phyloP scores from a whole-genome alignment of 2,888 invertebrate genomes.

The Timema cristinae region DNA sequence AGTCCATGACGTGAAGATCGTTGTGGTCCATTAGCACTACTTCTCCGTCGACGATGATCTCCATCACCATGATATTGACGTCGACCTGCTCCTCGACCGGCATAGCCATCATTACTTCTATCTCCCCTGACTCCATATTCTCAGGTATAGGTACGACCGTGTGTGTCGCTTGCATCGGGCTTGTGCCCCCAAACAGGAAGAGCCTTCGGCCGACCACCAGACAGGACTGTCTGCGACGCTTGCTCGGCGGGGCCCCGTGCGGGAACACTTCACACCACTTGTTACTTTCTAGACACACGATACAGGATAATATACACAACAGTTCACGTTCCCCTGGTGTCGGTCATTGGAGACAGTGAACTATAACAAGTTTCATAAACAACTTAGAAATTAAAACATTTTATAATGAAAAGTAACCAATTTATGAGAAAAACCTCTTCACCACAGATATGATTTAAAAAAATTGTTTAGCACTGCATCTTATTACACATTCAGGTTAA shows the following conservation, averaged over 20 bases:
- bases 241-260: constrained; percentile 57
- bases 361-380: background rate
- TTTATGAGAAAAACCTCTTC: too few relatives aligned
- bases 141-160: constrained; percentile 19
- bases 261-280: constrained; percentile 58
- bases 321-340: background rate
- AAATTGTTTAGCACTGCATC: too few relatives aligned
- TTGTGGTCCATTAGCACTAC: constrained; percentile 69
- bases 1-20: constrained; percentile 78
- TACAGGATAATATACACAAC: background rate
- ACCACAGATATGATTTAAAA: too few relatives aligned
- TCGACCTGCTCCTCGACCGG: too few relatives aligned
- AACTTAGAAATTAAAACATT: background rate
- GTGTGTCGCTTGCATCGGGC: constrained; percentile 39
- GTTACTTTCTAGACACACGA: constrained; percentile 52
- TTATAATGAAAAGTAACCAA: background rate
- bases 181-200: constrained; percentile 88
- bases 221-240: constrained; percentile 74
- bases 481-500: too few relatives aligned
- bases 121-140: too few relatives aligned
- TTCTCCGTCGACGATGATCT: constrained; percentile 28
- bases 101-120: too few relatives aligned
- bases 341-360: background rate
- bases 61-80: constrained; percentile 26
- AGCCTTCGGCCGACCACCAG: constrained; percentile 67